Base-by-base conservation (phyloP, 2,797 vertebrate species). In the Sparus aurata region DNA sequence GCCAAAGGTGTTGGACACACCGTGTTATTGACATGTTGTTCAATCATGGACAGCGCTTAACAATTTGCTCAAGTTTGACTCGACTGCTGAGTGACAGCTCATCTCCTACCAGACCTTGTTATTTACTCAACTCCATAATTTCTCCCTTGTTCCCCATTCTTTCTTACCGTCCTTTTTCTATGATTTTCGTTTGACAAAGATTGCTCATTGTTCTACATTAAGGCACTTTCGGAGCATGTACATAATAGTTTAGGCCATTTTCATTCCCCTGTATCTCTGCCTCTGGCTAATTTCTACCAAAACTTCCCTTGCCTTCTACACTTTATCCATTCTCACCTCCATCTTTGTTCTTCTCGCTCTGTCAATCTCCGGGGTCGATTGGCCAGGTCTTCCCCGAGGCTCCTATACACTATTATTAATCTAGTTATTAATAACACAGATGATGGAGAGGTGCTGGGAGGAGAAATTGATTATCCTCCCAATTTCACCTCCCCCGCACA, bases 341-440 rank as follows among this genome's bases (percentile, higher is more conserved):
- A 58, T 69, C 66, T 75, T 76, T 79, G 64, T 72, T 84, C 64
- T 62, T 61, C 68, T 69, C 41, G 17, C 53, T 69, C 61, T 71
- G 73, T 67, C 65, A 53, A 66, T 60, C 53, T 22, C 47, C 23
- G 23, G 10, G 82, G 79, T 82, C 69, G 23, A 86, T 79, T 67
- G 64, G 72, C 54, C 79, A 58, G 60, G 57, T 71, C 60, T 75
- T 72, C 52, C 82, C 76, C 0, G n/a, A 78, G 78, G 82, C 73
- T 16, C 16, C 68, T 55, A 61, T 68, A 47, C 46, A n/a, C 64
- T 57, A 68, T 73, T 83, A 84, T 80, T 70, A 75, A 68, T 84
- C 68, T 80, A 60, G 58, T 74, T 85, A 85, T 86, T 88, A 80
- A 85, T 88, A 87, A 82, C 71, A 69, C 45, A 77, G 69, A 77